Base-by-base conservation (phyloP, 2,888 invertebrate species). In the Acleris emargana region DNA sequence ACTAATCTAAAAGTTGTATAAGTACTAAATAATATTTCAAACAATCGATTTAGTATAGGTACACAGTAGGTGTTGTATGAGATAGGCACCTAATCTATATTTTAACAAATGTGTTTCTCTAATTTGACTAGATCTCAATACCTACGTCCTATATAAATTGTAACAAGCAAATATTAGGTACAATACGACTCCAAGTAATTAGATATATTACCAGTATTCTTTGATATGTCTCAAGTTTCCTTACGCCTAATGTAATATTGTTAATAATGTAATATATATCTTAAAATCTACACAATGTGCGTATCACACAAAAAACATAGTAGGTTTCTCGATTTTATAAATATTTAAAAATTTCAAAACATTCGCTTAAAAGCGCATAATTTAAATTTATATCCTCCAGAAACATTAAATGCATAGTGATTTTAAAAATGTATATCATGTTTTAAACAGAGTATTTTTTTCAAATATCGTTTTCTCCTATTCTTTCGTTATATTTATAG, bases 211-310 rank as follows among this genome's bases (percentile, higher is more conserved):
- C 17, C 55, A 55, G 32, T 43, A 20, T 62, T 64, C 11, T 47
- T 64, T 69, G 69, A 71, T 70, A 71, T 71, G 72, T 68, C 49
- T 70, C 45, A 11, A 45, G 49, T 68, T 68, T 51, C 45, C 62
- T 62, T 67, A 67, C 1, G 11, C 42, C 45, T 54, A 43, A 13
- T 25, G 7, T 38, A 58, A 45, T 54, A 49, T 6, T 49, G 17
- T 7, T n/a, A 38, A 45, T 45, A 38, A 16, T 54, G 7, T 38
- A 49, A 42, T 45, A 47, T 47, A 17, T 9, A 43, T 51, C 16
- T 59, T 66, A 57, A 55, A 18, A 60, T 22, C 22, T 57, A 57
- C 47, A n/a, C 22, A 66, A 60, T 61, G 66, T 66, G 66, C 66
- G 60, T 61, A 61, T 61, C 50, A 38, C 50, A 64, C 60, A 60